Conservation (phyloP, 2,888 invertebrate genomes). For the Rhyacophila evoluta region DNA sequence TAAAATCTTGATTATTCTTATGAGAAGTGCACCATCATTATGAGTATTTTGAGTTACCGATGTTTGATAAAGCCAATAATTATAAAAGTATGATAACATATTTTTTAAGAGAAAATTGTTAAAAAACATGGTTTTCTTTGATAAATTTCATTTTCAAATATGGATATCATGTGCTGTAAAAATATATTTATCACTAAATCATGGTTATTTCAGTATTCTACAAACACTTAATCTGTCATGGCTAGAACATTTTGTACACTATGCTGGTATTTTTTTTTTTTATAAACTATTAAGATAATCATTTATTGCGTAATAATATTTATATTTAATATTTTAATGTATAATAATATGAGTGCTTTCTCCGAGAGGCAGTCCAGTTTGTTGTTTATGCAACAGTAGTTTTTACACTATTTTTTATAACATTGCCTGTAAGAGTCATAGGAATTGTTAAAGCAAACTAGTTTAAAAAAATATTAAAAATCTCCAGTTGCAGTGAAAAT, state of each 20-base stretch:
- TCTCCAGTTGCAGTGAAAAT: no score
- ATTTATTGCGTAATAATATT: not conserved
- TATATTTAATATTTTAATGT: slow-evolving; percentile 18
- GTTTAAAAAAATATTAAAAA: not conserved
- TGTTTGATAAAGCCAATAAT: no score
- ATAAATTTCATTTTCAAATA: not conserved
- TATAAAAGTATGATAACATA: no score
- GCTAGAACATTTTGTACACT: not conserved
- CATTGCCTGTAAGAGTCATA: slow-evolving; percentile 22
- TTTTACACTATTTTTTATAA: slow-evolving; percentile 24
- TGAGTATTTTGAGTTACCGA: no score
- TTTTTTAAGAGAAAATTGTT: no score
- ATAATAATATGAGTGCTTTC: slow-evolving; percentile 9
- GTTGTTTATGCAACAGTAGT: slow-evolving; percentile 11
- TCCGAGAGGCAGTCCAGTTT: slow-evolving; percentile 9
- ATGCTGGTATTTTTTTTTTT: slow-evolving; percentile 3
- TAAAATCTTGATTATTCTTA: not conserved
- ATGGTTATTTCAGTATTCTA: no score
- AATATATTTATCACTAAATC: no score
- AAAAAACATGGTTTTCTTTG: not conserved
- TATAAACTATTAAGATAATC: not conserved
- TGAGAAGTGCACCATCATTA: not conserved
- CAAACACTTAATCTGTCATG: no score
- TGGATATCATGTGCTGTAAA: no score
- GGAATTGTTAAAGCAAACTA: not conserved